Conservation (phyloP, 2,888 invertebrate species). For the Zaprionus lineosus region DNA sequence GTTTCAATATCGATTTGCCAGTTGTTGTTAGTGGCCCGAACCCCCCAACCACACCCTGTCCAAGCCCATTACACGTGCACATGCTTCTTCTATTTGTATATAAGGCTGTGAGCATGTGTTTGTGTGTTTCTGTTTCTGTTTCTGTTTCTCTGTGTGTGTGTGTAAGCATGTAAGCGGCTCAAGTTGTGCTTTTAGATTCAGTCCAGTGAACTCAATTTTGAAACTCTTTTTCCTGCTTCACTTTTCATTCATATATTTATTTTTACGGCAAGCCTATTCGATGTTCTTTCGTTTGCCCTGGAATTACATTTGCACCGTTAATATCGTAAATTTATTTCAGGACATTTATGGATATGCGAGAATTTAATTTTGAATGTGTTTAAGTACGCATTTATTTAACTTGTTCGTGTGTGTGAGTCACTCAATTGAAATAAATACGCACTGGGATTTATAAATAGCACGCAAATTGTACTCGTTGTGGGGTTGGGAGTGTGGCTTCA, state of each 20-base stretch:
- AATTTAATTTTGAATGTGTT: too few relatives aligned
- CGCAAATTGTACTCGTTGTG: too few relatives aligned
- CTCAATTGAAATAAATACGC: too few relatives aligned
- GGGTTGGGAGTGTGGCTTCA: too few relatives aligned
- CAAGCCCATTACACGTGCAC: neutral
- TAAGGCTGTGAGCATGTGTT: neutral
- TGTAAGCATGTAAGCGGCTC: conserved; percentile 1
- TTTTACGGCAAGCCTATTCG: neutral
- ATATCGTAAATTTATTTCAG: neutral
- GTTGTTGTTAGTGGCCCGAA: conserved; percentile 9
- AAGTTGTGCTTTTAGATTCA: conserved; percentile 41
- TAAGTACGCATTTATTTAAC: too few relatives aligned
- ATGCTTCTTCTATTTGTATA: neutral
- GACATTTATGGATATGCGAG: neutral
- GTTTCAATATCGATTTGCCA: conserved; percentile 54
- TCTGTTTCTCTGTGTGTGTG: too few relatives aligned
- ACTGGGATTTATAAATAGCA: too few relatives aligned
- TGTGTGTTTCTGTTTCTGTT: too few relatives aligned
- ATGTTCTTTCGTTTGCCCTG: neutral
- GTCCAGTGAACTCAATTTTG: conserved; percentile 57
- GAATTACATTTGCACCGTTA: neutral
- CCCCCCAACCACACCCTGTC: conserved; percentile 39
- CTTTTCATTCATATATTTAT: neutral
- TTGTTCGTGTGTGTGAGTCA: too few relatives aligned
- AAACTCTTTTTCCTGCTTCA: conserved; percentile 33